Conservation (phyloP, 2,113 vertebrate species). For the Pithys albifrons region DNA sequence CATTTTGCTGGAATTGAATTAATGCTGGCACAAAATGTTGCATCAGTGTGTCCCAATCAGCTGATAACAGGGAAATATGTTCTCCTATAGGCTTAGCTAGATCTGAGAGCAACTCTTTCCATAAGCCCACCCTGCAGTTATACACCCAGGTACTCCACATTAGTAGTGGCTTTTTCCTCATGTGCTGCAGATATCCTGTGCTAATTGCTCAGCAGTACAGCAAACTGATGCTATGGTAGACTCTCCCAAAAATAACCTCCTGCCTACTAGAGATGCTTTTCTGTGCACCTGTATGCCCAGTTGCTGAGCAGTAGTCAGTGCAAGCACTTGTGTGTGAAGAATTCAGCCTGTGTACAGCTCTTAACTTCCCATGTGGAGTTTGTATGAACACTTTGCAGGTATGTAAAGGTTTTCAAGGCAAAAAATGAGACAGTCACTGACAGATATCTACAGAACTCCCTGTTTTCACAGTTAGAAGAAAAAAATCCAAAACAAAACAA, state of each 20-base stretch:
- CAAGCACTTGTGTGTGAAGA: background rate
- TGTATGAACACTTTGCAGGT: background rate
- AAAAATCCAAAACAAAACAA: too few species aligned
- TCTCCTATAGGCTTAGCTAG: background rate
- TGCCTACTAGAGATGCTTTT: background rate
- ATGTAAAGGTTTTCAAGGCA: background rate
- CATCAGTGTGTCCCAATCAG: background rate
- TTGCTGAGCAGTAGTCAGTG: background rate
- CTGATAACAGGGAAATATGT: background rate
- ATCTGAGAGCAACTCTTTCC: background rate
- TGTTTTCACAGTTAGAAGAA: background rate
- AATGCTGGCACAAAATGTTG: background rate
- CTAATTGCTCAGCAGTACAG: background rate
- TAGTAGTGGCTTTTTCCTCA: background rate
- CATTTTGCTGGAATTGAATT: background rate
- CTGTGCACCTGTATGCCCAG: background rate
- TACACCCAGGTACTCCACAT: fast-evolving
- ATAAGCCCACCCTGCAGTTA: background rate
- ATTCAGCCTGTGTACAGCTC: background rate
- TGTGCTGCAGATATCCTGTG: fast-evolving
- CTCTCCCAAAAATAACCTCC: background rate
- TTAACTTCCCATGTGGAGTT: background rate
- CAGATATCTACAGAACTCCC: background rate
- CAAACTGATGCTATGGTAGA: background rate
- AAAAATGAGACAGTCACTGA: background rate